Evolutionary conservation across 2,797 vertebrate species (phyloP), one percentile per base, ranked within the genome.

Genomic region (Sebastes kiyomatsui): DNA sequence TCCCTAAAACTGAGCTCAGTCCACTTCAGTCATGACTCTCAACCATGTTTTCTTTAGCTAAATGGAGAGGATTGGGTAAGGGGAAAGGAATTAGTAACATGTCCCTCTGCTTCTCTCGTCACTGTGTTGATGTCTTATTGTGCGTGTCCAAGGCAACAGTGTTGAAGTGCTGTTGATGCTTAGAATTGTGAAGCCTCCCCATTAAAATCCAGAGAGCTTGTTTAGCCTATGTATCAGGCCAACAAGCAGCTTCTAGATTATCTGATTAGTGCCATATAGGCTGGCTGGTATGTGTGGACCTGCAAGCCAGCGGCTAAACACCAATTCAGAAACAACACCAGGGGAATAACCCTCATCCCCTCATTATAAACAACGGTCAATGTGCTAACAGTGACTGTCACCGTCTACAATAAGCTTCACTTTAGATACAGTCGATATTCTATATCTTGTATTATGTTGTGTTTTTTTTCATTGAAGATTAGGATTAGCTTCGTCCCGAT

Each of bases 101-200:
- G 88, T 33, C 72, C 62, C 42, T 62, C 35, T 80, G 69, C 72
- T 58, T 79, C 70, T 75, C 46, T 22, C 52, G 20, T 88, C 71
- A 10, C 83, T 76, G 42, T 92, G 88, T 93, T 90, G 84, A 78
- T 80, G 75, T 88, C 77, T 92, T 89, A 79, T 87, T 90, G 74
- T 85, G 67, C 23, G 88, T 90, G 72, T 90, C 88, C 90, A 65
- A 65, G 89, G 90, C 90, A 92, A 93, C 94, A 82, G 84, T 52
- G 59, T 61, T 67, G 67, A 74, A 86, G 72, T 73, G 69, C 62
- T 86, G 86, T 65, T 85, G 67, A 79, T 86, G 58, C 76, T 81
- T 69, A 10, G 54, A 64, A 78, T 89, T 79, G 72, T 77, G 64
- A 66, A 72, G 75, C 64, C 33, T 69, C 46, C 71, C 58, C 28